phyloP scores from a whole-genome alignment of 2,888 invertebrate species.

The Tinea pellionella region DNA sequence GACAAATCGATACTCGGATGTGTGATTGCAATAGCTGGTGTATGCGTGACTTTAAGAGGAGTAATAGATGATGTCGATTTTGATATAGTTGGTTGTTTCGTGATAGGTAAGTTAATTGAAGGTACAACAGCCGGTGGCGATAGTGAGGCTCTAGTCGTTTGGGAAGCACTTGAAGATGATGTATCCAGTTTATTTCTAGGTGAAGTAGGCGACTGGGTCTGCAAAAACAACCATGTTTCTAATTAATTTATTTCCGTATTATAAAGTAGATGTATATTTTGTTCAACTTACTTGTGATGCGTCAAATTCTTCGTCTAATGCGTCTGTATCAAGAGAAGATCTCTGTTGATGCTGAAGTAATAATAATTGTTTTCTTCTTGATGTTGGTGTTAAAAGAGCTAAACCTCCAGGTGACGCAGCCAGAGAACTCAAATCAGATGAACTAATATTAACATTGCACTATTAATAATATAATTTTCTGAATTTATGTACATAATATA shows the following conservation, averaged over 20 bases:
- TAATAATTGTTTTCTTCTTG: conserved; percentile 80
- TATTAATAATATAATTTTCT: background rate
- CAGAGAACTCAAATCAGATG: conserved; percentile 61
- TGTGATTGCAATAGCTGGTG: conserved; percentile 71
- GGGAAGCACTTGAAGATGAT: conserved; percentile 41
- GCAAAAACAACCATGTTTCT: conserved; percentile 25
- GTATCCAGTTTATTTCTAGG: conserved; percentile 63
- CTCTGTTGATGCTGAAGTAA: conserved; percentile 86
- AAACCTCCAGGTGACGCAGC: conserved; percentile 68
- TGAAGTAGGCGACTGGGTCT: conserved; percentile 66
- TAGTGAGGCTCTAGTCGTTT: conserved; percentile 43
- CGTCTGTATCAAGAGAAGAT: conserved; percentile 88
- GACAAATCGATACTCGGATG: conserved; percentile 63
- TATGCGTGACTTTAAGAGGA: conserved; percentile 42
- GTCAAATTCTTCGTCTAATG: conserved; percentile 78
- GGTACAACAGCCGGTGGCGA: conserved; percentile 63
- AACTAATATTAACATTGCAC: conserved; percentile 28
- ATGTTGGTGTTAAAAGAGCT: conserved; percentile 80
- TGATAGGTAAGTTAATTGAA: conserved; percentile 50
- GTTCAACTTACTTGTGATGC: conserved; percentile 63
- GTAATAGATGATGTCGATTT: conserved; percentile 40
- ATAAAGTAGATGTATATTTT: no score
- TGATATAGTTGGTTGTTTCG: conserved; percentile 56
- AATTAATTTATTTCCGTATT: no score
- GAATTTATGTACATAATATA: background rate